Evolutionary conservation across 2,113 vertebrate genomes (phyloP).

Genomic region (Chroicocephalus ridibundus): DNA sequence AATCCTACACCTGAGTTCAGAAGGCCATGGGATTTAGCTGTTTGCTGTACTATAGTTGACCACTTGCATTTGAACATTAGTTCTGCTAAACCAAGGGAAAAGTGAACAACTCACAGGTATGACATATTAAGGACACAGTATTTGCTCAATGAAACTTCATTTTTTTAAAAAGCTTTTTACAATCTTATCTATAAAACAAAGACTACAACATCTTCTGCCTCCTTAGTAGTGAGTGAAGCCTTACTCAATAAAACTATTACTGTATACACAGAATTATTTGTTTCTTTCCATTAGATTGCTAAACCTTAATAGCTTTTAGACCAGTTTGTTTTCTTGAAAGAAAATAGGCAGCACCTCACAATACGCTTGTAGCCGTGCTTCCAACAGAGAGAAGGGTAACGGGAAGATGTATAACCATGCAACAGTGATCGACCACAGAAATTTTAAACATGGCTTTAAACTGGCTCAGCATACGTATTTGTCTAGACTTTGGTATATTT

Average conservation of each 20-base stretch:
- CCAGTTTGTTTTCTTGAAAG: background rate
- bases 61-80: slow-evolving; percentile 2
- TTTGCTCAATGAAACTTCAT: background rate
- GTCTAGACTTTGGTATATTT: background rate
- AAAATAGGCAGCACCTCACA: background rate
- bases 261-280: background rate
- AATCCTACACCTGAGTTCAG: slow-evolving; percentile 58
- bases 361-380: background rate
- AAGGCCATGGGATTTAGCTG: slow-evolving; percentile 50
- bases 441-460: background rate
- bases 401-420: background rate
- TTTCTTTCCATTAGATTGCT: background rate
- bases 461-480: background rate
- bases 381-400: background rate
- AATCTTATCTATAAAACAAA: background rate
- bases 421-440: background rate
- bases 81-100: background rate
- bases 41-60: background rate
- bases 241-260: background rate
- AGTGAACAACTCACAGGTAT: background rate
- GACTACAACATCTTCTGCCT: background rate
- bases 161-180: background rate
- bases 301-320: background rate
- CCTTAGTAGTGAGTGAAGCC: background rate
- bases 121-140: background rate